These are phyloP conservation scores for Tyrannus savana DNA, from an alignment of 2,113 vertebrate species.

Conservation along the genomic window DNA sequence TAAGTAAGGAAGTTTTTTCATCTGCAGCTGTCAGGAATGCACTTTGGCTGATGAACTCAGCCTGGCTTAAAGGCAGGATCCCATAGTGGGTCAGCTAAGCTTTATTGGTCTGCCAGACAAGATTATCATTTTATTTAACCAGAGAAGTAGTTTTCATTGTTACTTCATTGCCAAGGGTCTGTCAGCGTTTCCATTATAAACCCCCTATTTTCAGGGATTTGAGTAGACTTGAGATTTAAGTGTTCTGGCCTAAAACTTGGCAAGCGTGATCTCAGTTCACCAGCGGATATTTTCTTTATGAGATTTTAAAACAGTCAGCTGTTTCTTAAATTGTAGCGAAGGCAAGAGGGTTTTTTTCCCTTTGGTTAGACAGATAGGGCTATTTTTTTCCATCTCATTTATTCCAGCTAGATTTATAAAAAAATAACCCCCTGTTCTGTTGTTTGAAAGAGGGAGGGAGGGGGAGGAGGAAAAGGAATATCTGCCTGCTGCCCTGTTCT, in stretches of 20 bases:
- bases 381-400: conserved; percentile 68
- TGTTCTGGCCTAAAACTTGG: conserved; percentile 67
- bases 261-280: conserved; percentile 29
- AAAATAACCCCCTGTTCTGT: conserved; percentile 48
- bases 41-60: background rate
- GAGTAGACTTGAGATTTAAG: conserved; percentile 57
- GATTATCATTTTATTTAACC: conserved; percentile 60
- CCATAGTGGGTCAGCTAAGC: background rate
- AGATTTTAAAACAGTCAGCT: conserved; percentile 77
- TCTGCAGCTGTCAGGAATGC: background rate
- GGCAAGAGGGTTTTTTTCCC: conserved; percentile 19
- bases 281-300: conserved; percentile 72
- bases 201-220: conserved; percentile 72
- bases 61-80: background rate
- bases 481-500: conserved; percentile 52
- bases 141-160: conserved; percentile 58
- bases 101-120: conserved; percentile 59
- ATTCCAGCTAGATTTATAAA: conserved; percentile 60
- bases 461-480: background rate
- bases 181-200: conserved; percentile 76
- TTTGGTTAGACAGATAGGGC: conserved; percentile 65
- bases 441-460: background rate
- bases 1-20: background rate
- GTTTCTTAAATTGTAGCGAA: conserved; percentile 66
- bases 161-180: conserved; percentile 58